These are phyloP conservation scores for Myotis brandtii DNA, from an alignment of 2,113 vertebrate species.

Conservation along the genomic window DNA sequence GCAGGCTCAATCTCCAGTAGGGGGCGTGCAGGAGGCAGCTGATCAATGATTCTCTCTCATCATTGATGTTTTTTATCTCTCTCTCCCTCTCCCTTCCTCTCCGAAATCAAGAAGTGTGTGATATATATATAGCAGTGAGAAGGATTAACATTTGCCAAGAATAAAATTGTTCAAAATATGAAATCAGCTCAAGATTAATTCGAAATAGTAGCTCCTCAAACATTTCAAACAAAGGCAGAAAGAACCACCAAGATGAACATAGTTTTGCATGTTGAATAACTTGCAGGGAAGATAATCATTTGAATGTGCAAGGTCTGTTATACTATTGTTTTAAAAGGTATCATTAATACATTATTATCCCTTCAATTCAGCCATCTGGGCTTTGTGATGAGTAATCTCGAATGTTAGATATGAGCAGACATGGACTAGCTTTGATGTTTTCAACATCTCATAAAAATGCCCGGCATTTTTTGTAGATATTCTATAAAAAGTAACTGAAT, in stretches of 20 bases:
- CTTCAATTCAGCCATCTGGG: background rate
- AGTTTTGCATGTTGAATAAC: constrained; percentile 5
- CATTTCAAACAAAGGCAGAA: constrained; percentile 49
- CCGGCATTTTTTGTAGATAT: background rate
- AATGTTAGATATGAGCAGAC: constrained; percentile 26
- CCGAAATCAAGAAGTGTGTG: no score
- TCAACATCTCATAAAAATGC: background rate
- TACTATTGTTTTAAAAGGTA: constrained; percentile 12
- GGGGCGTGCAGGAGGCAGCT: no score
- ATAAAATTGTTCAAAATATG: constrained; percentile 35
- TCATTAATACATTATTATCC: background rate
- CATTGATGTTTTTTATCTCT: no score
- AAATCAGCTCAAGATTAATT: constrained; percentile 19
- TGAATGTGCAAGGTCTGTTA: constrained; percentile 4
- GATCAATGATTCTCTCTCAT: no score
- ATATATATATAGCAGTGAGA: background rate
- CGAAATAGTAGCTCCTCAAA: background rate
- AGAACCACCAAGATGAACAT: constrained; percentile 50
- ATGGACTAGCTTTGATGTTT: background rate
- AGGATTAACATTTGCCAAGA: constrained; percentile 29
- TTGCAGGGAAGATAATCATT: background rate
- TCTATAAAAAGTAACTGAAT: constrained; percentile 17
- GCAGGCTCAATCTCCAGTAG: no score
- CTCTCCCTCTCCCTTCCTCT: no score
- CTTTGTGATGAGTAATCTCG: background rate